Conservation (phyloP, 2,888 invertebrate genomes). For the Yponomeuta malinellus region DNA sequence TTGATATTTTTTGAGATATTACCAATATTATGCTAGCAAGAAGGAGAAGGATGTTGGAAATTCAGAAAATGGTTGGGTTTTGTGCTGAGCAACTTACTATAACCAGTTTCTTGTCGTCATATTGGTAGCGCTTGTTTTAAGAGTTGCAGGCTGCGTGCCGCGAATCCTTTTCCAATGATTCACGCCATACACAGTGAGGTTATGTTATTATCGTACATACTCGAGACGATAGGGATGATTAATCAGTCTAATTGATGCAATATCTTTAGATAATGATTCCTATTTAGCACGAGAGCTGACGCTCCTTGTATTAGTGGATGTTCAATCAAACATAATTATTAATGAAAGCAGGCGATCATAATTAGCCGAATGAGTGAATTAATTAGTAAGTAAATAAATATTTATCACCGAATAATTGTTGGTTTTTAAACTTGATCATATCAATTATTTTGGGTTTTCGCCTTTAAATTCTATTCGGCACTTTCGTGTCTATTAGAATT, state of each 20-base stretch:
- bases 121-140: constrained; percentile 31
- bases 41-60: background rate
- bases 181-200: background rate
- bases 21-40: no score
- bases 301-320: background rate
- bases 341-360: background rate
- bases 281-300: background rate
- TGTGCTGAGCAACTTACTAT: constrained; percentile 9
- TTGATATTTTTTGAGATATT: no score
- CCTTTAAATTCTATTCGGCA: no score
- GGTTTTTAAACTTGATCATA: no score
- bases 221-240: background rate
- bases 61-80: constrained; percentile 7
- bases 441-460: no score
- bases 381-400: background rate
- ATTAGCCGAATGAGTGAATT: background rate
- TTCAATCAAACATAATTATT: background rate
- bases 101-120: constrained; percentile 28
- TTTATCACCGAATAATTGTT: no score
- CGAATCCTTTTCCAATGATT: constrained; percentile 5
- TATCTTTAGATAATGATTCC: background rate
- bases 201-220: background rate
- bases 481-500: no score
- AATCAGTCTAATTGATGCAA: background rate
- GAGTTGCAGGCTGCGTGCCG: constrained; percentile 31